phyloP scores from a whole-genome alignment of 1,140 invertebrate species.

The Saccostrea cuccullata region DNA sequence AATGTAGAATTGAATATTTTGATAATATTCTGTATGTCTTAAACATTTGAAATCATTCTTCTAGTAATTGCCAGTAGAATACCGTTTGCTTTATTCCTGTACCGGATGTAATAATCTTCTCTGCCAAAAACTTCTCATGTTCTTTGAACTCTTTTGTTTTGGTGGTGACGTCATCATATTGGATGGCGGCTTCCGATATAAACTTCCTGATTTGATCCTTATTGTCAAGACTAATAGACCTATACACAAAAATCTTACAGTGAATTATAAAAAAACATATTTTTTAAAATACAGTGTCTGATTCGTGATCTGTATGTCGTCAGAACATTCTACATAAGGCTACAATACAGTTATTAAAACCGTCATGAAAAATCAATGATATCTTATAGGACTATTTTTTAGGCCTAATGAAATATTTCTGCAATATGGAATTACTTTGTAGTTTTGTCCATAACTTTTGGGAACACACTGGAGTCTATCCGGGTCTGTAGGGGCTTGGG shows the following conservation, averaged over 20 bases:
- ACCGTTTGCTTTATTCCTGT: conserved; percentile 13
- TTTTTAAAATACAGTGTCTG: too few species aligned
- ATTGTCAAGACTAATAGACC: conserved; percentile 3
- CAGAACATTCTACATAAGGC: too few species aligned
- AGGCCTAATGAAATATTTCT: too few species aligned
- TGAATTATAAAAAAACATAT: background rate
- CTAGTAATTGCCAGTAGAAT: background rate
- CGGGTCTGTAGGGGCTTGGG: background rate
- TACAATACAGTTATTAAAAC: too few species aligned
- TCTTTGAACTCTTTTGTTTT: conserved; percentile 7
- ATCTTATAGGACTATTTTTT: too few species aligned
- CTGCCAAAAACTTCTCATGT: background rate
- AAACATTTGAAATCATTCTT: too few species aligned
- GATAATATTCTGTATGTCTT: too few species aligned
- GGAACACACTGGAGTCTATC: background rate
- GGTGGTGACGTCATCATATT: background rate
- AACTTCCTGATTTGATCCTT: conserved; percentile 16
- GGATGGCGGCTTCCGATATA: conserved; percentile 10
- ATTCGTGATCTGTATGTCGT: too few species aligned
- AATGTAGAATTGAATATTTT: too few species aligned
- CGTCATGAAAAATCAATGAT: too few species aligned
- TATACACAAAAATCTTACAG: background rate
- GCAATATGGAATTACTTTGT: background rate
- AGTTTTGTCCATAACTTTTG: conserved; percentile 26
- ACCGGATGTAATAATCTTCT: background rate